phyloP scores from a whole-genome alignment of 2,888 invertebrate species.

The Ochropacha duplaris region DNA sequence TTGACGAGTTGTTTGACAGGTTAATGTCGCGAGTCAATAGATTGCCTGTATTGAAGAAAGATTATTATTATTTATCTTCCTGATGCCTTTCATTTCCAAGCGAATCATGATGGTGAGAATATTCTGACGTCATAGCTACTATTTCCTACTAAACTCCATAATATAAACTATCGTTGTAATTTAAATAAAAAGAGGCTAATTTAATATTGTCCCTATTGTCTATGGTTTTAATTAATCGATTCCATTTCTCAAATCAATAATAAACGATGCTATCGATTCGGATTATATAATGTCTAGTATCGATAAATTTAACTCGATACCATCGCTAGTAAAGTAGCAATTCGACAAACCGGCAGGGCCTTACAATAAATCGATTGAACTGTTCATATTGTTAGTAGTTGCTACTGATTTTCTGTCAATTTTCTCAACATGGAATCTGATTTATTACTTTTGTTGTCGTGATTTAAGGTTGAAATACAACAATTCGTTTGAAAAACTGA shows the following conservation, averaged over 20 bases:
- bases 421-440: neutral
- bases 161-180: too few relatives aligned
- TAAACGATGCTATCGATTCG: neutral
- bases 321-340: neutral
- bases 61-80: too few relatives aligned
- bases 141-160: too few relatives aligned
- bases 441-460: neutral
- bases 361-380: neutral
- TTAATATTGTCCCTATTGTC: too few relatives aligned
- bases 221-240: too few relatives aligned
- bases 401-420: neutral
- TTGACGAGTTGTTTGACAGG: too few relatives aligned
- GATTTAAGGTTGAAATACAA: neutral
- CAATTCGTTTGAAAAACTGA: neutral
- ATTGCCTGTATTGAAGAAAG: too few relatives aligned
- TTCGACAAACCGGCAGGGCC: neutral
- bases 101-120: too few relatives aligned
- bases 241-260: neutral
- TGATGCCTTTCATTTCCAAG: too few relatives aligned
- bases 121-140: too few relatives aligned
- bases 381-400: neutral
- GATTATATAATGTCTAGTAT: neutral
- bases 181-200: constrained; percentile 6
- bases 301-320: neutral
- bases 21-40: too few relatives aligned